Percentiles rank a stretch among this genome's conserved stretches.
Conservation (phyloP, 2,888 invertebrate species). For the Catocala nupta region DNA sequence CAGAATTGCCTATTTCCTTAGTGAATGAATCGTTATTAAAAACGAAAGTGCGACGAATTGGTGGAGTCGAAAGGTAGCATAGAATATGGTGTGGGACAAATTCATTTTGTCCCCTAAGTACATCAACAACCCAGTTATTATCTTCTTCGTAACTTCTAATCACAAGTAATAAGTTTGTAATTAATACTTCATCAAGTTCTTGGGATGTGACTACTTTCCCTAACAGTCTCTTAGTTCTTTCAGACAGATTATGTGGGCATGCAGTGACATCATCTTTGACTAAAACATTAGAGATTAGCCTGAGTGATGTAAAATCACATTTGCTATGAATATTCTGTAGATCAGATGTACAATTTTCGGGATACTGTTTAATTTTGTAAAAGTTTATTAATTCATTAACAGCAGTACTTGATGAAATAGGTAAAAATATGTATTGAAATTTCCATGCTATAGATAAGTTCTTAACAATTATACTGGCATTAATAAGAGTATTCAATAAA, state of each 20-base stretch:
- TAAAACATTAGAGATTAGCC: constrained; percentile 65
- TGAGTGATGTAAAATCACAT: constrained; percentile 74
- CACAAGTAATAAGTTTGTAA: constrained; percentile 70
- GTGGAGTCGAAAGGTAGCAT: constrained; percentile 66
- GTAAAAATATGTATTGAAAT: constrained; percentile 80
- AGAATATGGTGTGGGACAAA: constrained; percentile 64
- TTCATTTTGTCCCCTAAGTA: constrained; percentile 72
- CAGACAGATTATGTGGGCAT: constrained; percentile 22
- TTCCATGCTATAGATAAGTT: constrained; percentile 80
- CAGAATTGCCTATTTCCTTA: constrained; percentile 63
- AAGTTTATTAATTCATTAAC: constrained; percentile 74
- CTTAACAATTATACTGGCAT: constrained; percentile 71
- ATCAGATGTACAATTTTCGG: constrained; percentile 36
- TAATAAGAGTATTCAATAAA: constrained; percentile 71
- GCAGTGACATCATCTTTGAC: constrained; percentile 38
- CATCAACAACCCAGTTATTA: constrained; percentile 67
- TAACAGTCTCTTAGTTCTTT: constrained; percentile 63
- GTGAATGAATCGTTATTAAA: constrained; percentile 56
- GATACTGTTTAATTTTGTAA: constrained; percentile 49
- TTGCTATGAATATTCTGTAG: constrained; percentile 54
- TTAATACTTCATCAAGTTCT: constrained; percentile 74
- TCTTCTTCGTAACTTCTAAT: constrained; percentile 62
- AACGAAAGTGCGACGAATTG: constrained; percentile 68
- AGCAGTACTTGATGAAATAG: constrained; percentile 73
- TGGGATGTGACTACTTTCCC: constrained; percentile 69